phyloP scores from a whole-genome alignment of 2,888 invertebrate genomes.

The Mythimna pallens region DNA sequence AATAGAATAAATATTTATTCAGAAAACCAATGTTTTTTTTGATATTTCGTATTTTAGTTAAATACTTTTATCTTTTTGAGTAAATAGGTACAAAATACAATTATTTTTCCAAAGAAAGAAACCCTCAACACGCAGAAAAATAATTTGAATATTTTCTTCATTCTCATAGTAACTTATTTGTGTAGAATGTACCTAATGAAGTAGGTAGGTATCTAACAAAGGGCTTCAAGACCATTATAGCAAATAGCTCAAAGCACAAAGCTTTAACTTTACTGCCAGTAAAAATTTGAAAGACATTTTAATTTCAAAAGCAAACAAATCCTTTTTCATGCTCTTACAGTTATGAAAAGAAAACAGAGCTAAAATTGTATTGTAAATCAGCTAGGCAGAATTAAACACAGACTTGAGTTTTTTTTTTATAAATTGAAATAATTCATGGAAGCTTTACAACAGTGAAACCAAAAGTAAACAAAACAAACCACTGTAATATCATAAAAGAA shows the following conservation, averaged over 20 bases:
- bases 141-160: no score
- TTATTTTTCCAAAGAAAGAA: no score
- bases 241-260: slow-evolving; percentile 9
- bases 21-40: no score
- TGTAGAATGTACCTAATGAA: slow-evolving; percentile 4
- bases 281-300: slow-evolving; percentile 27
- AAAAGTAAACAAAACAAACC: background rate
- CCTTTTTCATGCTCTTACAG: slow-evolving; percentile 40
- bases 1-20: background rate
- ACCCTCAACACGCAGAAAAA: no score
- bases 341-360: slow-evolving; percentile 19
- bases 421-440: background rate
- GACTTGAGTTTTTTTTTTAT: background rate
- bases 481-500: background rate
- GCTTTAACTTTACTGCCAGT: background rate
- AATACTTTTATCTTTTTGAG: no score
- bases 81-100: no score
- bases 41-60: no score
- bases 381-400: slow-evolving; percentile 3
- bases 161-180: no score
- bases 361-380: slow-evolving; percentile 19
- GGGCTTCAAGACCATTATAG: slow-evolving; percentile 5
- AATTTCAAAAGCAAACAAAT: slow-evolving; percentile 48
- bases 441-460: background rate
- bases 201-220: background rate